Base-by-base conservation (phyloP, 2,797 vertebrate species). In the Setipinna tenuifilis region DNA sequence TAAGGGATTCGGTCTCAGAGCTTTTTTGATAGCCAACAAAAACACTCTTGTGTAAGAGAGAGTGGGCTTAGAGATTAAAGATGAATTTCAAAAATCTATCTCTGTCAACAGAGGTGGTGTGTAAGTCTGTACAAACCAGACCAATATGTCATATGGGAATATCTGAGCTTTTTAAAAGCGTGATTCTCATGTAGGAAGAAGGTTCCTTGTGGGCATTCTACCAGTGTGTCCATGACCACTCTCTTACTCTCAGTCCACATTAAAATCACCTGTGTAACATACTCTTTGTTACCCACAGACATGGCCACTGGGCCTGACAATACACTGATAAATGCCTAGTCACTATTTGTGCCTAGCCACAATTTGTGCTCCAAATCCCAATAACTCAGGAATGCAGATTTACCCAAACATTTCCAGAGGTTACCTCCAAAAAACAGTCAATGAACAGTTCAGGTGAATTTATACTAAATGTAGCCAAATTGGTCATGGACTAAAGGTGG, bases 371-470 rank as follows among this genome's bases (percentile, higher is more conserved):
- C 87, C 82, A 87, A 89, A 58, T 82, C 44, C 81, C 78, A 83
- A 82, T 75, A 85, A 28, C 48, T 81, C n/a, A 21, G 65, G 65
- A 85, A 86, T 68, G 4, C 62, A 80, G 82, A 23, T 41, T 46
- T 78, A n/a, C 57, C 75, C 50, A n/a, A 23, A 23, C 31, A 28
- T n/a, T n/a, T n/a, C n/a, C 71, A 48, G 50, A 59, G 31, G 41
- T 81, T 78, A 68, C 65, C 85, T 82, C 81, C 68, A 81, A 71
- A 46, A 84, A 10, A 54, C 82, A 6, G 80, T 84, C 57, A 83
- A 46, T 83, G 83, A 35, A 80, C 23, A 82, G 59, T 85, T 87
- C 85, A 54, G 81, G 81, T 86, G 75, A 58, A 75, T 83, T 80
- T 68, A 35, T n/a, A 59, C 81, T 81, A 59, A 83, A 83, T 86